Evolutionary conservation across 2,888 invertebrate species (phyloP), one percentile per base, ranked within the genome.

Genomic region (Drosophila imparisetae): DNA sequence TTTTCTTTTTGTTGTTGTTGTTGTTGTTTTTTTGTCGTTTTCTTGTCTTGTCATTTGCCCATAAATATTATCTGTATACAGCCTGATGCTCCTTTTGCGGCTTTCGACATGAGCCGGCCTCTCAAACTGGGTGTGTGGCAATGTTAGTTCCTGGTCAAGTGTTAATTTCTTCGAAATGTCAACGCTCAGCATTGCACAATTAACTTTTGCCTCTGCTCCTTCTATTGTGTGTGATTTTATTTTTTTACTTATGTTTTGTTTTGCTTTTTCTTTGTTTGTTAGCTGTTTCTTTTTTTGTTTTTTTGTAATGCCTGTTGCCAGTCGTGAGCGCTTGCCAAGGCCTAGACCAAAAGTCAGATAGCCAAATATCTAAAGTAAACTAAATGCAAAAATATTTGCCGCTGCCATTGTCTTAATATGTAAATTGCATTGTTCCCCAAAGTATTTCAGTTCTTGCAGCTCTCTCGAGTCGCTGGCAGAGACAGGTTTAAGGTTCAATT

Each of bases 341-440:
- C 67, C 67, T 73, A 72, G 60, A 57, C 71, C 38, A 69, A 30
- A 34, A 48, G n/a, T 30, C 66, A 64, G 62, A 74, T 64, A 81
- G 63, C 52, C 64, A 42, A 50, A 50, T 52, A 68, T 18, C 21
- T 18, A 27, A 40, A 45, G 45, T 11, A 50, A 63, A 60, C 48
- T 50, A 73, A 71, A 71, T 75, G 72, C 61, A 62, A 54, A 76
- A 71, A 80, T 68, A 75, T 80, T 72, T 78, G 62, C 67, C 68
- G 66, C 57, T 80, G 80, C 67, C 80, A 88, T 85, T 85, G 84
- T 90, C 89, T 88, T 72, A 88, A 86, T 88, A 90, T 90, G 83
- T 90, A 84, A 84, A 84, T 84, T 87, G 68, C 89, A 88, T 88
- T 83, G 83, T 45, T 83, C 67, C 66, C 42, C 24, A 40, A 53